phyloP scores from a whole-genome alignment of 1,140 invertebrate genomes.

The Paraescarpia echinospica region DNA sequence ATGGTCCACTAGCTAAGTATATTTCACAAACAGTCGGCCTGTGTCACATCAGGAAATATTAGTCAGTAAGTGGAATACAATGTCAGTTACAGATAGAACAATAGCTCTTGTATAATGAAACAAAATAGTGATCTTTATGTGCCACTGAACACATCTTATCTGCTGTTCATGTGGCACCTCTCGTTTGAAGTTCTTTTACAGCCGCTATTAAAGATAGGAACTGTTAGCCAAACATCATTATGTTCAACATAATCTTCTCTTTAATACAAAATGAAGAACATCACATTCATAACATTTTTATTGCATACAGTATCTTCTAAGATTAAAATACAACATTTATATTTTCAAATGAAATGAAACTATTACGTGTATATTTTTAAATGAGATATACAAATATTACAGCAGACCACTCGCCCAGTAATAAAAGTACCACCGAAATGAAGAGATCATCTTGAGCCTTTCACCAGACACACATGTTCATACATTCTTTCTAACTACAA shows the following conservation, averaged over 20 bases:
- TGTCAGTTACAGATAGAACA: too few species aligned
- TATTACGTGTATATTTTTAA: neutral
- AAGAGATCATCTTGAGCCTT: neutral
- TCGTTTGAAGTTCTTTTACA: neutral
- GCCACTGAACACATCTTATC: too few species aligned
- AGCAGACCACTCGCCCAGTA: neutral
- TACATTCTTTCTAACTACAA: too few species aligned
- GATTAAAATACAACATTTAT: too few species aligned
- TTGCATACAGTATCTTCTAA: neutral
- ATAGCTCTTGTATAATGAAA: too few species aligned
- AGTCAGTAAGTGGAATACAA: too few species aligned
- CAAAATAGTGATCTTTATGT: too few species aligned
- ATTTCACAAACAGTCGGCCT: neutral
- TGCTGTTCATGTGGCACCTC: too few species aligned
- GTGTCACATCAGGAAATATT: neutral
- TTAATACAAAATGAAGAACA: neutral
- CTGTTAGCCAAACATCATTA: neutral
- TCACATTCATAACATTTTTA: neutral
- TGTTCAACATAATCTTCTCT: neutral
- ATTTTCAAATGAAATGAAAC: neutral
- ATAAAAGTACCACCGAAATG: neutral
- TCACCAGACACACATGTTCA: neutral
- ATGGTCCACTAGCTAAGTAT: neutral
- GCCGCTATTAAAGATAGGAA: neutral
- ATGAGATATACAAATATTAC: neutral